Conservation (phyloP, 64 coral and sea anemone species). For the Acropora yongei region DNA sequence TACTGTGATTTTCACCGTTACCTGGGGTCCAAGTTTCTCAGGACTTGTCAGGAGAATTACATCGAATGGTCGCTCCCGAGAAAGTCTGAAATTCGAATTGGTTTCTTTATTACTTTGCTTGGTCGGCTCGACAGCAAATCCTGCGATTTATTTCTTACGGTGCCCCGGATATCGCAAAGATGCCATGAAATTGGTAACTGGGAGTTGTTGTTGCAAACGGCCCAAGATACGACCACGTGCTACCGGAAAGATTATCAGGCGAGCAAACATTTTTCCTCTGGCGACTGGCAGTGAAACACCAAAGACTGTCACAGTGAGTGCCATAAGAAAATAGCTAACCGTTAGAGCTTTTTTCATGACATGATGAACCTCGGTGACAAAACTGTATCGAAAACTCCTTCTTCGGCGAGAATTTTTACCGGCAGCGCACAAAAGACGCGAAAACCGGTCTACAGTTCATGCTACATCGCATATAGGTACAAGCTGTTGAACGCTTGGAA, state of each 20-base stretch:
- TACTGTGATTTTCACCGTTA: constrained; percentile 23
- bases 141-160: neutral
- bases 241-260: neutral
- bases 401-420: too few species aligned
- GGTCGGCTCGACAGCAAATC: constrained; percentile 15
- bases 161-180: neutral
- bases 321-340: neutral
- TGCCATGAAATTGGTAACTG: neutral
- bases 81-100: neutral
- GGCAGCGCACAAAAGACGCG: too few species aligned
- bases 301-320: neutral
- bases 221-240: neutral
- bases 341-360: too few species aligned
- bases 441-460: too few species aligned
- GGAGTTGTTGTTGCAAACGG: neutral
- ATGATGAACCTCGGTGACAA: too few species aligned
- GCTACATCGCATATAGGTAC: too few species aligned
- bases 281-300: neutral
- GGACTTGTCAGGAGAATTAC: neutral
- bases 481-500: too few species aligned
- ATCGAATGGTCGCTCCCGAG: neutral
- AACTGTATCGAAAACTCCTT: too few species aligned
- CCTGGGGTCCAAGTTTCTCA: constrained; percentile 43
- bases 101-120: constrained; percentile 7
- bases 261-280: neutral